These are phyloP conservation scores for Aspidoscelis tigris DNA, from an alignment of 2,113 vertebrate genomes.

Conservation along the genomic window DNA sequence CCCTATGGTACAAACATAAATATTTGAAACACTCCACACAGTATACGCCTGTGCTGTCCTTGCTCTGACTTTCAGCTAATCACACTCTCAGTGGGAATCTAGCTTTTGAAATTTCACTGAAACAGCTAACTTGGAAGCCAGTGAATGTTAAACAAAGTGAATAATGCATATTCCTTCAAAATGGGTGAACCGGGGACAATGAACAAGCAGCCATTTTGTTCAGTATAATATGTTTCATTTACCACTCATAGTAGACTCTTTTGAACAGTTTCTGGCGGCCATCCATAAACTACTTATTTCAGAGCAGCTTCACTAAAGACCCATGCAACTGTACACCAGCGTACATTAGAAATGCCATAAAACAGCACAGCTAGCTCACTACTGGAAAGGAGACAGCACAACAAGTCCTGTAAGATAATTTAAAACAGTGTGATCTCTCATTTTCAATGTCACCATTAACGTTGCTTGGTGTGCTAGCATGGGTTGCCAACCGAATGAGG, in stretches of 20 bases:
- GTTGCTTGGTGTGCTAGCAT: conserved; percentile 34
- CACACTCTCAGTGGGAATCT: not conserved
- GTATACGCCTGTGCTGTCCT: not conserved
- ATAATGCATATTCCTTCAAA: conserved; percentile 28
- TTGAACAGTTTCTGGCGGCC: conserved; percentile 12
- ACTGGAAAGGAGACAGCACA: conserved; percentile 39
- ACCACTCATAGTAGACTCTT: conserved; percentile 27
- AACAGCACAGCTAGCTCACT: conserved; percentile 54
- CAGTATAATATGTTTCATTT: conserved; percentile 1
- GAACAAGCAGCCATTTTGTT: conserved; percentile 55
- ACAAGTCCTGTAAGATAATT: conserved; percentile 57
- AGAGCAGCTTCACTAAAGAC: conserved; percentile 1
- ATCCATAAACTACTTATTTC: conserved; percentile 6
- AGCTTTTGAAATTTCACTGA: not conserved
- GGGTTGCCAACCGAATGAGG: conserved; percentile 16
- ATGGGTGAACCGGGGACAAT: conserved; percentile 37
- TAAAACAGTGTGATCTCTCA: conserved; percentile 58
- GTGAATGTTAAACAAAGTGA: conserved; percentile 49
- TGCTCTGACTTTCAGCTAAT: conserved; percentile 8
- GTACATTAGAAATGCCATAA: conserved; percentile 54
- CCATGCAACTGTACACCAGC: conserved; percentile 22
- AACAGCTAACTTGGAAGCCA: conserved; percentile 34
- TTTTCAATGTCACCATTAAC: conserved; percentile 55
- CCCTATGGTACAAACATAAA: not conserved
- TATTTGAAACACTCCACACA: not conserved